phyloP scores from a whole-genome alignment of 2,113 vertebrate genomes.

The Loxodonta africana region DNA sequence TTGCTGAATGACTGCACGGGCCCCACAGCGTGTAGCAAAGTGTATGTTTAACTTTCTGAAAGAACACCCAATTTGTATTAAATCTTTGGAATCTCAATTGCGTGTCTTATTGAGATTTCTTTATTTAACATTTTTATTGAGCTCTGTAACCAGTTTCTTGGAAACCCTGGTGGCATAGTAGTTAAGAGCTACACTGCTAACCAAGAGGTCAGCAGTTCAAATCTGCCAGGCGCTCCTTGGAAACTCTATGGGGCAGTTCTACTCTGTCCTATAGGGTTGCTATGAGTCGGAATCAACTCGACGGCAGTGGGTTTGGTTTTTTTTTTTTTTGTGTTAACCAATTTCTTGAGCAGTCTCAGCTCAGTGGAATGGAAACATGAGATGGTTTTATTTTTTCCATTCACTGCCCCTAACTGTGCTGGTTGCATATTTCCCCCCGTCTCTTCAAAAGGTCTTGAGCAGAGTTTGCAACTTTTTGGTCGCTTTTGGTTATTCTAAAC shows the following conservation, averaged over 20 bases:
- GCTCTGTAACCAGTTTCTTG: not conserved
- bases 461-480: not conserved
- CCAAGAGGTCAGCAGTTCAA: too few species aligned
- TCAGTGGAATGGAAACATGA: not conserved
- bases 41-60: not conserved
- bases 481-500: not conserved
- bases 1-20: not conserved
- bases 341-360: not conserved
- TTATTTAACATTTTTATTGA: conserved; percentile 3
- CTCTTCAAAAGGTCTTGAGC: not conserved
- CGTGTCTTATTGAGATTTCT: not conserved
- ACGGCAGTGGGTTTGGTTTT: too few species aligned
- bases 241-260: too few species aligned
- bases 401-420: not conserved
- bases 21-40: not conserved
- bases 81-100: not conserved
- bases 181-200: too few species aligned
- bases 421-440: not conserved
- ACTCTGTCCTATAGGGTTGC: too few species aligned
- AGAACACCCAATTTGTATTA: not conserved
- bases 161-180: too few species aligned
- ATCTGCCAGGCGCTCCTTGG: too few species aligned
- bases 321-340: not conserved
- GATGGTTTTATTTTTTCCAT: not conserved
- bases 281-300: too few species aligned